Percentiles rank a stretch among this genome's conserved stretches.
phyloP scores from a whole-genome alignment of 2,113 vertebrate genomes.

The Triplophysa rosa region DNA sequence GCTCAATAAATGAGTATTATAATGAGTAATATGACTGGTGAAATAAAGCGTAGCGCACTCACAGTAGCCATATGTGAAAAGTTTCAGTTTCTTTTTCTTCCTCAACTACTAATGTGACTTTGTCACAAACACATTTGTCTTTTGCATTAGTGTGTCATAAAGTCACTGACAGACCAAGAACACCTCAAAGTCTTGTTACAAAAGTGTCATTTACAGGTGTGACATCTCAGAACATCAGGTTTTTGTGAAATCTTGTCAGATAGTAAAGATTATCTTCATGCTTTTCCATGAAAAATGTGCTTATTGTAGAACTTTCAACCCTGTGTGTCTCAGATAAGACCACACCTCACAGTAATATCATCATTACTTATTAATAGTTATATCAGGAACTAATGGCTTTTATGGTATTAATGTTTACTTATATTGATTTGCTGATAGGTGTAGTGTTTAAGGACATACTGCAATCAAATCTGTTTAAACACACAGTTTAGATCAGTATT shows the following conservation, averaged over 20 bases:
- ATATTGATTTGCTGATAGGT: not conserved
- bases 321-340: not conserved
- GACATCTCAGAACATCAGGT: not conserved
- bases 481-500: too few relatives aligned
- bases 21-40: too few relatives aligned
- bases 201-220: not conserved
- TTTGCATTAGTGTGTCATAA: too few relatives aligned
- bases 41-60: too few relatives aligned
- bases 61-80: too few relatives aligned
- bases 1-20: too few relatives aligned
- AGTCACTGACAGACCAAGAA: too few relatives aligned
- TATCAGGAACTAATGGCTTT: not conserved
- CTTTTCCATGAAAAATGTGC: not conserved
- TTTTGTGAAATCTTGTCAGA: not conserved
- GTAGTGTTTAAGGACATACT: not conserved
- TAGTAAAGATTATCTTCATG: not conserved
- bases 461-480: not conserved
- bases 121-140: too few relatives aligned
- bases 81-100: too few relatives aligned
- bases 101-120: too few relatives aligned
- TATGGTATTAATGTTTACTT: not conserved
- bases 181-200: too few relatives aligned
- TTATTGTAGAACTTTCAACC: constrained; percentile 16
- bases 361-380: constrained; percentile 8
- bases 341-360: constrained; percentile 9